Conservation (phyloP, 2,888 invertebrate genomes). For the Morpho deidamia region DNA sequence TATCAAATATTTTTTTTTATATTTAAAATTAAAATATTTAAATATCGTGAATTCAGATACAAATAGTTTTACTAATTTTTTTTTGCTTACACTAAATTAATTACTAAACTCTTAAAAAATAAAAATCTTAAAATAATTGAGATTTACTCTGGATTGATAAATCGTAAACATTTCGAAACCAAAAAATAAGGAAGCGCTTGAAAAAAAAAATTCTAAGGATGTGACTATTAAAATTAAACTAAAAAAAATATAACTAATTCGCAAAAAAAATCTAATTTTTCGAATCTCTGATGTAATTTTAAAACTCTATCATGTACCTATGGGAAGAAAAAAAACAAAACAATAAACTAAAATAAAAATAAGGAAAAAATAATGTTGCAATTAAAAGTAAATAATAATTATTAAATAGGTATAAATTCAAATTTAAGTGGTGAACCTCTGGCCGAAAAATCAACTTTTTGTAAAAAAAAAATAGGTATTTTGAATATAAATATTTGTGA, state of each 20-base stretch:
- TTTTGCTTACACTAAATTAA: too few species aligned
- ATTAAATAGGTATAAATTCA: background rate
- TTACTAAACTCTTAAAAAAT: too few species aligned
- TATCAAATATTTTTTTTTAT: too few species aligned
- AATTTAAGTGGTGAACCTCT: too few species aligned
- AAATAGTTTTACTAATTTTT: too few species aligned
- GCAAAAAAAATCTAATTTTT: background rate
- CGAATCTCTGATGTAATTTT: constrained; percentile 21
- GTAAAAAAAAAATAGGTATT: too few species aligned
- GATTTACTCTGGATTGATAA: background rate
- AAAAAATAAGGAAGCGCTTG: background rate
- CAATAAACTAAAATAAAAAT: constrained; percentile 23
- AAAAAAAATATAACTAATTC: constrained; percentile 21
- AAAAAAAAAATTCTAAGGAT: constrained; percentile 39
- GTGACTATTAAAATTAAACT: constrained; percentile 54
- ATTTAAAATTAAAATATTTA: too few species aligned
- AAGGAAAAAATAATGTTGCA: background rate
- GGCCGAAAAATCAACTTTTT: too few species aligned
- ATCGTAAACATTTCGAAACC: background rate
- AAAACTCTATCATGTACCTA: constrained; percentile 75
- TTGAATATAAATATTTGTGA: too few species aligned
- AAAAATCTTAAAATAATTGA: background rate
- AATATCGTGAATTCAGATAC: too few species aligned
- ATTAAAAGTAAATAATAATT: constrained; percentile 13
- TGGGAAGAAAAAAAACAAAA: constrained; percentile 31